A percentile compares a stretch with the other conserved stretches of the same genome.
Conservation (phyloP, 2,797 vertebrate genomes). For the Eremophila alpestris region DNA sequence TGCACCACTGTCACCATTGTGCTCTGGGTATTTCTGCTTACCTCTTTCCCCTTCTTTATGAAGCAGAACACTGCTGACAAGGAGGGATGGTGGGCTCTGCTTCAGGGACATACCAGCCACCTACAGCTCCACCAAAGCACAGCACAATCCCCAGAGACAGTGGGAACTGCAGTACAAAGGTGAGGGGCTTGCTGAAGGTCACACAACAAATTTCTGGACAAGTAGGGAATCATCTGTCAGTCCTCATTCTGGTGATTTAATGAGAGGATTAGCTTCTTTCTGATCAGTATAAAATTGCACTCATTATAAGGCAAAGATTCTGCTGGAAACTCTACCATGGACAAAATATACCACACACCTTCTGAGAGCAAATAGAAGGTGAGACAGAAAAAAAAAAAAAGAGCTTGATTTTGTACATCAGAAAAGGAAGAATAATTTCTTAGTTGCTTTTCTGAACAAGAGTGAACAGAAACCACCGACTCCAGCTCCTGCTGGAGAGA, state of each 20-base stretch:
- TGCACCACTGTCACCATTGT: neutral
- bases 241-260: neutral
- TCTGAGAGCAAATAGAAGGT: neutral
- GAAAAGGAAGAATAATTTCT: neutral
- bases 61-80: neutral
- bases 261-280: constrained; percentile 13
- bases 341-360: neutral
- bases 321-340: neutral
- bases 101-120: neutral
- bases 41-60: neutral
- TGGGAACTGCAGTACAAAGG: neutral
- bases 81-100: neutral
- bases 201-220: neutral
- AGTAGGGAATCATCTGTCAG: constrained; percentile 7
- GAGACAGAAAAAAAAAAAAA: neutral
- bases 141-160: neutral
- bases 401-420: neutral
- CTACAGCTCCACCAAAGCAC: neutral
- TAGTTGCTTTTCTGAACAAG: neutral
- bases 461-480: neutral
- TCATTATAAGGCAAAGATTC: neutral
- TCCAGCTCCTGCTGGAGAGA: neutral
- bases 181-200: constrained; percentile 23
- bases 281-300: neutral
- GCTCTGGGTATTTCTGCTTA: neutral